A percentile compares a stretch with the other conserved stretches of the same genome.
Conservation (phyloP, 2,113 vertebrate species). For the Mionectes macconnelli region DNA sequence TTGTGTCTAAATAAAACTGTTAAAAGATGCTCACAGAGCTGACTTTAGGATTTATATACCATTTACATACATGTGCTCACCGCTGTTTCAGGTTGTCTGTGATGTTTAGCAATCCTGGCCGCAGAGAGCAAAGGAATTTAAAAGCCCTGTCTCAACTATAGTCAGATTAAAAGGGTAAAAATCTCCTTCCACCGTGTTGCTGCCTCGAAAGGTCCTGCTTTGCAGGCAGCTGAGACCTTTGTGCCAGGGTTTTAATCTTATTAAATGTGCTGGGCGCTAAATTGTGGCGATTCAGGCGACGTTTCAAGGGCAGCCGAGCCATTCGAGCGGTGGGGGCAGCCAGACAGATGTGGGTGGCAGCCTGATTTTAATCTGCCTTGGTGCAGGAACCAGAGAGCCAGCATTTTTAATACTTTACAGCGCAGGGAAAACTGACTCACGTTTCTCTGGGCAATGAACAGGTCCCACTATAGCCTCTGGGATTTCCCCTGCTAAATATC, state of each 20-base stretch:
- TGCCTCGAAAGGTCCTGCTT: not conserved
- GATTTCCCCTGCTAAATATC: constrained; percentile 48
- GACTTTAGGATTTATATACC: not conserved
- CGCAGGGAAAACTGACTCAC: constrained; percentile 4
- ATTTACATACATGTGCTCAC: not conserved
- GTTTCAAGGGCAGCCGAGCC: not conserved
- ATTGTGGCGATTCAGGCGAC: not conserved
- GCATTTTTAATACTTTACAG: not conserved
- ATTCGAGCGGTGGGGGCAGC: not conserved
- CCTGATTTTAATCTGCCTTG: constrained; percentile 41
- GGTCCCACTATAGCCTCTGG: constrained; percentile 7
- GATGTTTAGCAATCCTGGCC: not conserved
- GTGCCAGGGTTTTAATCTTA: not conserved
- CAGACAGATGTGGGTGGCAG: constrained; percentile 53
- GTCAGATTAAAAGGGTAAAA: not conserved
- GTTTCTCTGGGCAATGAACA: constrained; percentile 10
- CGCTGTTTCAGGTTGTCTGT: not conserved
- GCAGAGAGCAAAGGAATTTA: not conserved
- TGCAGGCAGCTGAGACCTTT: not conserved
- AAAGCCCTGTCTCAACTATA: not conserved
- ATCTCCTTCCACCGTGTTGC: not conserved
- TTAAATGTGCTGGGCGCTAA: not conserved
- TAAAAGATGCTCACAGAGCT: not conserved
- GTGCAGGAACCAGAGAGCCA: not conserved
- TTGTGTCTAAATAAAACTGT: not conserved